These are phyloP conservation scores for Cyphomyrmex costatus DNA, from an alignment of 1,140 invertebrate genomes.

Conservation along the genomic window DNA sequence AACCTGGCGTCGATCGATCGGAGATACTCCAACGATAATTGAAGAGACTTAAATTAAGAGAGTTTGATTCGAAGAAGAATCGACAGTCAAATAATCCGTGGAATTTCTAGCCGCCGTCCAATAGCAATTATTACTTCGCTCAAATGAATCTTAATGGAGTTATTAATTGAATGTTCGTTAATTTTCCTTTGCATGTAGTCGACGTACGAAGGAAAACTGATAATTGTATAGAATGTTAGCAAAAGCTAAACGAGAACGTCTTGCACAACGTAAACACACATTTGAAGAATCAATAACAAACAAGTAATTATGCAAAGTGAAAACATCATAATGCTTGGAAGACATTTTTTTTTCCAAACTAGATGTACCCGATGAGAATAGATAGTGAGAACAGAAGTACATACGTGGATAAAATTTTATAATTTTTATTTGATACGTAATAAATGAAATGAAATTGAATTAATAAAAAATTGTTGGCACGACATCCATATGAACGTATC, in stretches of 20 bases:
- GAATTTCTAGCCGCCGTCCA: constrained; percentile 13
- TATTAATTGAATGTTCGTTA: constrained; percentile 8
- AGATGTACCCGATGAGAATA: too few species aligned
- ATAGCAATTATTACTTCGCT: constrained; percentile 30
- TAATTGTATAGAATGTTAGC: neutral
- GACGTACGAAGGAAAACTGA: too few species aligned
- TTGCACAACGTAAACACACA: neutral
- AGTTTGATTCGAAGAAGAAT: constrained; percentile 27
- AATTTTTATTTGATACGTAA: too few species aligned
- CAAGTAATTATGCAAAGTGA: neutral
- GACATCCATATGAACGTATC: too few species aligned
- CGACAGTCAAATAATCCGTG: constrained; percentile 21
- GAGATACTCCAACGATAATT: constrained; percentile 36
- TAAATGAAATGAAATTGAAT: too few species aligned
- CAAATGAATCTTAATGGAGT: constrained; percentile 37
- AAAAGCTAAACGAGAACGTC: neutral
- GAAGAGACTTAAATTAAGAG: constrained; percentile 46
- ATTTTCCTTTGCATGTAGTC: neutral
- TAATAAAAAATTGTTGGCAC: too few species aligned
- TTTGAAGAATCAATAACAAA: constrained; percentile 8
- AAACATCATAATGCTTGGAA: neutral
- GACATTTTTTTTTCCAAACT: neutral
- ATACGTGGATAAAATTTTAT: too few species aligned
- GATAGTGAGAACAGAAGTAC: too few species aligned
- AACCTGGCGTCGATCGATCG: constrained; percentile 21